Conservation (phyloP, 2,888 invertebrate genomes). For the Polyommatus icarus region DNA sequence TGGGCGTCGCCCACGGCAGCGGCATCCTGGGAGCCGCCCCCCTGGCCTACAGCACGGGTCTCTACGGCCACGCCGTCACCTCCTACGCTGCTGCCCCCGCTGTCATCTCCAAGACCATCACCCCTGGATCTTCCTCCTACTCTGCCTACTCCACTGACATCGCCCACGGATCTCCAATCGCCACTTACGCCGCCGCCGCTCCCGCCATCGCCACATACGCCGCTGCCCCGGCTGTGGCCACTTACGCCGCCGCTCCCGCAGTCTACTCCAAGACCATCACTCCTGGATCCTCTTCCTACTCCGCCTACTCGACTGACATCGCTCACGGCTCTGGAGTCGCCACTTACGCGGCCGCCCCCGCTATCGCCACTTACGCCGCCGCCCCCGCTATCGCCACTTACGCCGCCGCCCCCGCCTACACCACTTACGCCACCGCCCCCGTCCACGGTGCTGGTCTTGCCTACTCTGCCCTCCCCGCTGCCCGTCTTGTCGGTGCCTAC, state of each 20-base stretch:
- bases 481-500: conserved; percentile 76
- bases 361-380: not conserved
- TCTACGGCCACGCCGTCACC: conserved; percentile 47
- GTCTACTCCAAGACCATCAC: conserved; percentile 27
- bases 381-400: conserved; percentile 49
- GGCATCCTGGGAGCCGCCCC: conserved; percentile 53
- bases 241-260: conserved; percentile 42
- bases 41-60: conserved; percentile 36
- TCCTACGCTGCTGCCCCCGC: conserved; percentile 46
- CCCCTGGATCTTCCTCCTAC: conserved; percentile 56
- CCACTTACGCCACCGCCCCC: conserved; percentile 42
- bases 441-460: conserved; percentile 70
- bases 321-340: conserved; percentile 43
- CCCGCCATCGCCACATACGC: not conserved
- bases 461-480: conserved; percentile 64
- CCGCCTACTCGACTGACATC: conserved; percentile 44
- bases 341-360: conserved; percentile 33
- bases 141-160: conserved; percentile 48
- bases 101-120: conserved; percentile 62
- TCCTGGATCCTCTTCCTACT: conserved; percentile 42
- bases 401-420: conserved; percentile 38
- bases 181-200: conserved; percentile 46
- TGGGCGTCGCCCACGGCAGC: conserved; percentile 82
- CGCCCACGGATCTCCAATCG: conserved; percentile 42
- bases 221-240: conserved; percentile 47